Conservation (phyloP, 2,888 invertebrate species). For the Trissolcus brochymenae region DNA sequence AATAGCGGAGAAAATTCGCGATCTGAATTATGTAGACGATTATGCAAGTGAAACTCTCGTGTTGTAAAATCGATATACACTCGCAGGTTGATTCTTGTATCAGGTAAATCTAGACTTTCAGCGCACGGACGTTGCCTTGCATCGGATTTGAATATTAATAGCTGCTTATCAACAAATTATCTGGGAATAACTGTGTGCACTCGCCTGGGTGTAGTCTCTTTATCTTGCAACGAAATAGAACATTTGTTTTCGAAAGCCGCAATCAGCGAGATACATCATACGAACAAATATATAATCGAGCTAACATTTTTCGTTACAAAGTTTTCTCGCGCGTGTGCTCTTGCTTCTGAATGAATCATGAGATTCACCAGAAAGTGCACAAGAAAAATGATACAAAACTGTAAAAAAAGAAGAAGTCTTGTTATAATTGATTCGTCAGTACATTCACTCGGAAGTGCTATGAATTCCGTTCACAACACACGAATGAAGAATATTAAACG, state of each 20-base stretch:
- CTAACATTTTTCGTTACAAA: neutral
- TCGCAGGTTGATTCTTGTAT: neutral
- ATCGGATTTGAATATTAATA: slow-evolving; percentile 3
- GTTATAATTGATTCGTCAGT: slow-evolving; percentile 21
- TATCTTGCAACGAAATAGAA: too few species aligned
- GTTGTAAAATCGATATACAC: slow-evolving; percentile 14
- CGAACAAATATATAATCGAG: slow-evolving; percentile 2
- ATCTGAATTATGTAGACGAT: slow-evolving; percentile 9
- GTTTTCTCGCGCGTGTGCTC: neutral
- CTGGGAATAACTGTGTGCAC: neutral
- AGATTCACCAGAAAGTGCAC: too few species aligned
- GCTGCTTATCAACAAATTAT: slow-evolving; percentile 5
- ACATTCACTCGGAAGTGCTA: slow-evolving; percentile 32
- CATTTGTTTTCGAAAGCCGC: neutral
- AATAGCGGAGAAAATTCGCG: neutral
- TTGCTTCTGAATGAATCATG: too few species aligned
- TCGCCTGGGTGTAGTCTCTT: too few species aligned
- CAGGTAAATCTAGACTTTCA: neutral
- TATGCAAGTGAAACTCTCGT: slow-evolving; percentile 10
- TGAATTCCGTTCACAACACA: slow-evolving; percentile 31
- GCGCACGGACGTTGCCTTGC: neutral
- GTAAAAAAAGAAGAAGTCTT: slow-evolving; percentile 10
- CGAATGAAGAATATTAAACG: slow-evolving; percentile 34
- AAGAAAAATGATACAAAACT: neutral
- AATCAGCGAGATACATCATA: slow-evolving; percentile 1